A percentile compares a stretch with the other conserved stretches of the same genome.
Evolutionary conservation across 2,797 vertebrate species (phyloP).

Genomic region (Oryzias sinensis): DNA sequence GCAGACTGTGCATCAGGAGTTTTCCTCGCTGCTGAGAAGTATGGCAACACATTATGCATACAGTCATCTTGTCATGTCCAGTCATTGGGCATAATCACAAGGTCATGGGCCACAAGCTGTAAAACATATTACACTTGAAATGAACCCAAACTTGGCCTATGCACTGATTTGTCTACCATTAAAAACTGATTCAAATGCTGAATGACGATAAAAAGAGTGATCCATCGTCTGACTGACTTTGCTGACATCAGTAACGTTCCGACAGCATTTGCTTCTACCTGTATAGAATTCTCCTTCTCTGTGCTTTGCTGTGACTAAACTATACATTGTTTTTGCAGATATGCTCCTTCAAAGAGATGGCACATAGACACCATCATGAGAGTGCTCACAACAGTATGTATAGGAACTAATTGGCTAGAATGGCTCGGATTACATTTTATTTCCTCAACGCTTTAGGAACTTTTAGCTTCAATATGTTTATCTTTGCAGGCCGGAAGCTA

Average conservation of each 20-base stretch:
- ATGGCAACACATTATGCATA: slow-evolving; percentile 54
- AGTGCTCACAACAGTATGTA: slow-evolving; percentile 94
- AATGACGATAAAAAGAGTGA: slow-evolving; percentile 90
- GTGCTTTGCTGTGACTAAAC: background rate
- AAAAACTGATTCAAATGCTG: slow-evolving; percentile 66
- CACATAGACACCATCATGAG: slow-evolving; percentile 99
- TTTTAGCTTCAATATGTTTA: slow-evolving; percentile 4
- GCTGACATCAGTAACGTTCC: slow-evolving; percentile 81
- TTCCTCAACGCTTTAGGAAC: too few species aligned
- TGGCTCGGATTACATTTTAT: slow-evolving; percentile 2
- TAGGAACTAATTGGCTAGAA: background rate
- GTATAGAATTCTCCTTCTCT: background rate
- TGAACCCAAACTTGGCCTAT: too few species aligned
- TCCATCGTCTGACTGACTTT: slow-evolving; percentile 87
- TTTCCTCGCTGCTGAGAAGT: slow-evolving; percentile 99
- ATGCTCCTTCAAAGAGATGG: slow-evolving; percentile 99
- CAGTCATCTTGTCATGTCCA: slow-evolving; percentile 6
- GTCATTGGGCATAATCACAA: background rate
- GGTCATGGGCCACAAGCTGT: too few species aligned
- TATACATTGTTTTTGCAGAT: slow-evolving; percentile 74
- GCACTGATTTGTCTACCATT: background rate
- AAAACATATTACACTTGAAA: too few species aligned
- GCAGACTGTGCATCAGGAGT: slow-evolving; percentile 98
- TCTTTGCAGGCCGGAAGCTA: slow-evolving; percentile 94
- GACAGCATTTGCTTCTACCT: slow-evolving; percentile 69